A percentile compares a stretch with the other conserved stretches of the same genome.
Conservation (phyloP, 2,113 vertebrate genomes). For the Trogon melanurus region DNA sequence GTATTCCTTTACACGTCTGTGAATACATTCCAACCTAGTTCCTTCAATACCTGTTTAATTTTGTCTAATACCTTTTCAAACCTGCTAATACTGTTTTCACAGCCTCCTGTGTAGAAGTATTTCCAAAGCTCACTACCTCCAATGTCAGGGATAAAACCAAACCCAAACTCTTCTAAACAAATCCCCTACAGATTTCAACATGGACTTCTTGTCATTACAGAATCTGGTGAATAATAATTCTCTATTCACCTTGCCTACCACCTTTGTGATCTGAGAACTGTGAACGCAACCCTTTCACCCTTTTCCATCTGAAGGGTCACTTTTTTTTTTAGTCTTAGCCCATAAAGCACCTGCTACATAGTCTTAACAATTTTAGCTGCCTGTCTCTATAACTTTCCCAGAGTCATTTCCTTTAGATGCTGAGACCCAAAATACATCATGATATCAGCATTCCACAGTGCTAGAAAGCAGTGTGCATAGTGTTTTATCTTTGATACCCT, state of each 20-base stretch:
- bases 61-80: background rate
- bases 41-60: background rate
- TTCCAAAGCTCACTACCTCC: background rate
- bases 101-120: background rate
- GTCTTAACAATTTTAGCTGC: background rate
- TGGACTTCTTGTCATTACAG: background rate
- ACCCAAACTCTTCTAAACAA: background rate
- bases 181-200: background rate
- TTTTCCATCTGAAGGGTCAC: background rate
- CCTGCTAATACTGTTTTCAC: background rate
- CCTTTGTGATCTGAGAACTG: background rate
- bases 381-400: background rate
- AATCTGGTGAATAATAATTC: background rate
- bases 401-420: background rate
- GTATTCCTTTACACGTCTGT: background rate
- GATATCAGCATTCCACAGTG: background rate
- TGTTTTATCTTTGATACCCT: background rate
- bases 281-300: background rate
- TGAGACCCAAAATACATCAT: background rate
- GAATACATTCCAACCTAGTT: background rate
- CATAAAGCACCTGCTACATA: background rate
- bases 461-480: background rate
- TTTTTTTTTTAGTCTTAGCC: background rate
- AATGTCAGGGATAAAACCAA: background rate
- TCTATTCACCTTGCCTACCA: background rate